Base-by-base conservation (phyloP, 1,140 invertebrate species). In the Euwallacea similis region DNA sequence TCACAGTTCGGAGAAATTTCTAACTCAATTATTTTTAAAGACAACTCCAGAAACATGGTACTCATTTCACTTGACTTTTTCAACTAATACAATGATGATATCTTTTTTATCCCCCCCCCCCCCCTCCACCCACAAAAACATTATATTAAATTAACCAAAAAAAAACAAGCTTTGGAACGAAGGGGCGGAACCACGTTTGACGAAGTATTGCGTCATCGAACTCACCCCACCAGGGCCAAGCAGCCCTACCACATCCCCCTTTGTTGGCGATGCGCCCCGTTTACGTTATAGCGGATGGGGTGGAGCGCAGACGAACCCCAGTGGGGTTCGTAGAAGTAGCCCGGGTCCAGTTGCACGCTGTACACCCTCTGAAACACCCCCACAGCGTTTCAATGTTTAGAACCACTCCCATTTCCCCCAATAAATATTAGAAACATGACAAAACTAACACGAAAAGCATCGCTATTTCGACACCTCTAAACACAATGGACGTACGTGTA, bases 241-340 rank as follows among this genome's bases (percentile, higher is more conserved):
- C 54, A 11, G 42, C 9, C 58, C 46, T 56, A 67, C 68, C 60
- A 63, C 60, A 63, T 63, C 16, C 60, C 69, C 47, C 69, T 63
- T 44, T 55, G 47, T 41, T 56, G 67, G 8, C 58, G 66, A 61
- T 60, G 43, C 10, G 41, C 58, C 8, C 47, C 43, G 44, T 54
- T 63, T 60, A 43, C 66, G 55, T 61, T 60, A 69, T 33, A 41
- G 33, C 16, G 69, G 13, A 56, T 42, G 47, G 4, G 21, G 15
- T 11, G 62, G 15, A 13, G 54, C n/a, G 21, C 42, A 42, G 11
- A 55, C 21, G 55, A 65, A 42, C 76, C 78, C 79, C 79, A 79
- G 79, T 80, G 79, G 77, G 79, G 79, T 73, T 74, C 75, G 71
- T 77, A 77, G 77, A 79, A 79, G 72, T 79, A 76, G 55, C 73